Evolutionary conservation across 2,797 vertebrate genomes (phyloP).

Genomic region (Cossypha dichroa): DNA sequence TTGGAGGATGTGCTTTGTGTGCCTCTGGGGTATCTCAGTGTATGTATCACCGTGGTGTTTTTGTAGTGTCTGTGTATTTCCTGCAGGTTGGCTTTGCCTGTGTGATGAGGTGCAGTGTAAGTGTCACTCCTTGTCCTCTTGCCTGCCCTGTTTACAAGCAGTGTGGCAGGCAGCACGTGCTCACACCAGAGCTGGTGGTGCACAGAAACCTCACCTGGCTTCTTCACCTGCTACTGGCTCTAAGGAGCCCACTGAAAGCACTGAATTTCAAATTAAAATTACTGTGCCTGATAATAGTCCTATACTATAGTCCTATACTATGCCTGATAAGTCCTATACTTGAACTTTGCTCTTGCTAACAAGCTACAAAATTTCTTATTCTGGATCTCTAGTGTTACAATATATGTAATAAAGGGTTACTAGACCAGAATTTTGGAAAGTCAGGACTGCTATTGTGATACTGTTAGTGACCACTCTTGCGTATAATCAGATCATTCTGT

Average conservation of each 20-base stretch:
- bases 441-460: neutral
- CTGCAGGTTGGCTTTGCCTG: neutral
- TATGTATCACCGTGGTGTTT: neutral
- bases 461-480: neutral
- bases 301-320: neutral
- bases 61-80: neutral
- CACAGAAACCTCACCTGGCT: neutral
- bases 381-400: neutral
- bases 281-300: neutral
- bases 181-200: neutral
- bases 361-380: neutral
- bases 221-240: neutral
- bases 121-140: neutral
- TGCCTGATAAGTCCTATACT: neutral
- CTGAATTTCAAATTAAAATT: neutral
- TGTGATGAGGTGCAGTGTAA: neutral
- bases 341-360: neutral
- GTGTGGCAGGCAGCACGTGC: neutral
- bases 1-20: neutral
- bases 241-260: neutral
- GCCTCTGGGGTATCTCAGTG: neutral
- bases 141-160: neutral
- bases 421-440: neutral
- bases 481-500: neutral
- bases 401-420: neutral